Evolutionary conservation across 2,888 invertebrate genomes (phyloP).

Genomic region (Flexamia atlantica): DNA sequence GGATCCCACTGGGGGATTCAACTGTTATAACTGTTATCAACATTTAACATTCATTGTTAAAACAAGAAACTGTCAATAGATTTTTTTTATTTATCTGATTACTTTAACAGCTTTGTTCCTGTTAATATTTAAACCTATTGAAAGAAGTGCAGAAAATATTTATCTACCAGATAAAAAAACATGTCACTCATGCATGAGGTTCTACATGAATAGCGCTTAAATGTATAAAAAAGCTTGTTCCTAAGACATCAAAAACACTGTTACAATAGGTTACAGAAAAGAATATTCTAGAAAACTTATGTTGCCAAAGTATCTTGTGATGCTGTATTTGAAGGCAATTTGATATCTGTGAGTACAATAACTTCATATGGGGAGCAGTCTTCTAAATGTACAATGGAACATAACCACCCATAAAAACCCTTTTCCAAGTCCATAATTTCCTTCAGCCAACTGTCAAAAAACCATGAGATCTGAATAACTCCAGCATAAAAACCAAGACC

Average conservation of each 20-base stretch:
- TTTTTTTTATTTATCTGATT: too few relatives aligned
- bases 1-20: too few relatives aligned
- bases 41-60: too few relatives aligned
- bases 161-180: too few relatives aligned
- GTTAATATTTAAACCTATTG: too few relatives aligned
- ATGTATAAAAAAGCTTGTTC: too few relatives aligned
- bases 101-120: too few relatives aligned
- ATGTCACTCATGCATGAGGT: too few relatives aligned
- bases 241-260: neutral
- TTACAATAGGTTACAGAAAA: neutral
- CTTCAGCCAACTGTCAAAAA: constrained; percentile 82
- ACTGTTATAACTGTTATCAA: too few relatives aligned
- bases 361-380: constrained; percentile 88
- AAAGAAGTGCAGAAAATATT: too few relatives aligned
- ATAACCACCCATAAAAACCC: constrained; percentile 88
- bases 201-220: too few relatives aligned
- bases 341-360: constrained; percentile 79
- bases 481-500: constrained; percentile 84
- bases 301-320: constrained; percentile 59
- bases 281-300: neutral
- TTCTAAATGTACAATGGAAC: constrained; percentile 81
- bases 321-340: constrained; percentile 43
- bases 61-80: too few relatives aligned
- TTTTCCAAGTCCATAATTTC: constrained; percentile 87
- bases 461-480: constrained; percentile 83